Evolutionary conservation across 2,888 invertebrate species (phyloP).

Genomic region (Tipula helvola): DNA sequence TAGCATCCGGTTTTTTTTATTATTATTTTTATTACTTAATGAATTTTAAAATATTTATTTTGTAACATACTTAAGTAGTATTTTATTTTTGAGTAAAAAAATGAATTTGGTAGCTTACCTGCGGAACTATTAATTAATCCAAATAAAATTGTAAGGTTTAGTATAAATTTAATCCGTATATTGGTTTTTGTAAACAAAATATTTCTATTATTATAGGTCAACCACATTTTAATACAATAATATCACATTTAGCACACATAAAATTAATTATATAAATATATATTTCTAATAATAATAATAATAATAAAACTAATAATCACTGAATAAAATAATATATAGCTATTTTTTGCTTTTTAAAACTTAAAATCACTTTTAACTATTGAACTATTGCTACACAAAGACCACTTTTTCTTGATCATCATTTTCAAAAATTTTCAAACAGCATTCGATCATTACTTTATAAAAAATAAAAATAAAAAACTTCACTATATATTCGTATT

Average conservation of each 20-base stretch:
- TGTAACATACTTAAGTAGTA: neutral
- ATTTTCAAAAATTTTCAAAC: neutral
- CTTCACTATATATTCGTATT: neutral
- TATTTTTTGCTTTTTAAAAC: neutral
- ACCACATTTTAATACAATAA: conserved; percentile 9
- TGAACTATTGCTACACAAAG: neutral
- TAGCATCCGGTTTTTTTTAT: neutral
- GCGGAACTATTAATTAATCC: conserved; percentile 8
- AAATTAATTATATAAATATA: conserved; percentile 7
- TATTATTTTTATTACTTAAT: neutral
- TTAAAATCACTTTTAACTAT: conserved; percentile 7
- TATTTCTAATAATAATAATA: conserved; percentile 4
- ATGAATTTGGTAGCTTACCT: neutral
- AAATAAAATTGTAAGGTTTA: conserved; percentile 6
- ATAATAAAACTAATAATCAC: neutral
- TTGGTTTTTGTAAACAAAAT: conserved; percentile 4
- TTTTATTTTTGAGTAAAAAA: neutral
- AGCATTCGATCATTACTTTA: neutral
- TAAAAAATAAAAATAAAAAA: neutral
- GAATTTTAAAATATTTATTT: neutral
- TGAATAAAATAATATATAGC: conserved; percentile 7
- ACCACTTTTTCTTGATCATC: conserved; percentile 6
- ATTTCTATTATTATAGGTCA: conserved; percentile 7
- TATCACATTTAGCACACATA: conserved; percentile 11
- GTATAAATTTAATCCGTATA: conserved; percentile 8